A percentile compares a stretch with the other conserved stretches of the same genome.
These are phyloP conservation scores for Drosophila persimilis DNA, from an alignment of 1,140 invertebrate genomes.

Conservation along the genomic window DNA sequence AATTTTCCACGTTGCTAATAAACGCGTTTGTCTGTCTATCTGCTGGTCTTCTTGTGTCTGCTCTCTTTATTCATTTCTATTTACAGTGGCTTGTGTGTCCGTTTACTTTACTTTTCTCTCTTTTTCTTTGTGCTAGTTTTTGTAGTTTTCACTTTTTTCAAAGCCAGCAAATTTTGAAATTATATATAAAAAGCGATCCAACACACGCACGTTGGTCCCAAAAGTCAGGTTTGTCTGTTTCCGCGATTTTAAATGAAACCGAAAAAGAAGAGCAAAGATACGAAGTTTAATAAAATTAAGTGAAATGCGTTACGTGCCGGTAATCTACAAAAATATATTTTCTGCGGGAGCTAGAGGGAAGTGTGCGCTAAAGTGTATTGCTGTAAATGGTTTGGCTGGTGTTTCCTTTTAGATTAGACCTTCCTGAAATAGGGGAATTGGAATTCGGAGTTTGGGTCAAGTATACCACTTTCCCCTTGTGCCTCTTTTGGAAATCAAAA, in stretches of 20 bases:
- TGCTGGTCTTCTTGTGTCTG: slow-evolving; percentile 15
- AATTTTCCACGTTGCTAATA: slow-evolving; percentile 45
- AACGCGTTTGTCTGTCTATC: slow-evolving; percentile 18
- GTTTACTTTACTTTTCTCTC: slow-evolving; percentile 3
- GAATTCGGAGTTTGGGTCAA: no score
- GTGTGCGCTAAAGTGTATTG: background rate
- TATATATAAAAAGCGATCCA: slow-evolving; percentile 14
- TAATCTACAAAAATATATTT: background rate
- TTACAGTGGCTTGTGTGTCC: slow-evolving; percentile 34
- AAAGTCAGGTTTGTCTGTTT: slow-evolving; percentile 54
- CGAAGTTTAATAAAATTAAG: slow-evolving; percentile 37
- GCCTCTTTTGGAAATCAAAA: no score
- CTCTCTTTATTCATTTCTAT: slow-evolving; percentile 19
- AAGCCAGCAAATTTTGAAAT: slow-evolving; percentile 46
- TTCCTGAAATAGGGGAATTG: no score
- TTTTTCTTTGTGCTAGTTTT: background rate
- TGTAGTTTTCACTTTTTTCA: slow-evolving; percentile 67
- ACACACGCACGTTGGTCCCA: slow-evolving; percentile 31
- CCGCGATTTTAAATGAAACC: slow-evolving; percentile 32
- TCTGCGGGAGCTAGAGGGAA: background rate
- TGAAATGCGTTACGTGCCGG: slow-evolving; percentile 37
- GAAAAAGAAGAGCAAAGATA: background rate
- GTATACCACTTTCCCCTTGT: no score
- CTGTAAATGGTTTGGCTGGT: background rate
- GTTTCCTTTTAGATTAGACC: no score